A percentile compares a stretch with the other conserved stretches of the same genome.
phyloP scores from a whole-genome alignment of 2,888 invertebrate species.

The Acheta domesticus region DNA sequence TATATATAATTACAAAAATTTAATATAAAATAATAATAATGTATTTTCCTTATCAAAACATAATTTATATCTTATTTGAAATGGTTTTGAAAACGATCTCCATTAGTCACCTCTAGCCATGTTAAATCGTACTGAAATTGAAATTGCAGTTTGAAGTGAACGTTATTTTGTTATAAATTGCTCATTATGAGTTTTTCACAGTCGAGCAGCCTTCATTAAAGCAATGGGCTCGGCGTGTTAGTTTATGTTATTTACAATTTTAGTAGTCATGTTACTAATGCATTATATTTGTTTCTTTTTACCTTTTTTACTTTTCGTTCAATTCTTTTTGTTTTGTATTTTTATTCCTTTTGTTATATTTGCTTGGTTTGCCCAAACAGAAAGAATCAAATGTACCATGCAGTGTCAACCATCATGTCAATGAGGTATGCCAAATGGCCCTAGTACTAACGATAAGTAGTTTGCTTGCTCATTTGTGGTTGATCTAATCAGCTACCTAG shows the following conservation, averaged over 20 bases:
- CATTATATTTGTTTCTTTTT: background rate
- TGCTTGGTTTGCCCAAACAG: slow-evolving; percentile 45
- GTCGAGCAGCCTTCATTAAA: too few relatives aligned
- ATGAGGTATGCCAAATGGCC: slow-evolving; percentile 66
- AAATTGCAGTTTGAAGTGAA: too few relatives aligned
- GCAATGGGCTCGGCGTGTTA: too few relatives aligned
- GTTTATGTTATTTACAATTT: background rate
- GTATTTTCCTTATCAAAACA: too few relatives aligned
- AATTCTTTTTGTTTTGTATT: background rate
- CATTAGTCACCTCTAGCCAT: too few relatives aligned
- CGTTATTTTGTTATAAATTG: too few relatives aligned
- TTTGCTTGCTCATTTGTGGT: background rate
- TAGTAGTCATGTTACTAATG: slow-evolving; percentile 18
- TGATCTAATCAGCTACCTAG: background rate
- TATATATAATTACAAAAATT: too few relatives aligned
- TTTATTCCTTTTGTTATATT: slow-evolving; percentile 24
- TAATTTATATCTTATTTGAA: too few relatives aligned
- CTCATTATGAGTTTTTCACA: too few relatives aligned
- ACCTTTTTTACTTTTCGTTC: slow-evolving; percentile 19
- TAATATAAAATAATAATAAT: too few relatives aligned
- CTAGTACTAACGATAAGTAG: slow-evolving; percentile 21
- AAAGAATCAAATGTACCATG: slow-evolving; percentile 93
- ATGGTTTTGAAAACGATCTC: too few relatives aligned
- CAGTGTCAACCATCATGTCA: slow-evolving; percentile 89
- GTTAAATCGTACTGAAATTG: too few relatives aligned